Conservation (phyloP, 2,888 invertebrate species). For the Cosmia pyralina region DNA sequence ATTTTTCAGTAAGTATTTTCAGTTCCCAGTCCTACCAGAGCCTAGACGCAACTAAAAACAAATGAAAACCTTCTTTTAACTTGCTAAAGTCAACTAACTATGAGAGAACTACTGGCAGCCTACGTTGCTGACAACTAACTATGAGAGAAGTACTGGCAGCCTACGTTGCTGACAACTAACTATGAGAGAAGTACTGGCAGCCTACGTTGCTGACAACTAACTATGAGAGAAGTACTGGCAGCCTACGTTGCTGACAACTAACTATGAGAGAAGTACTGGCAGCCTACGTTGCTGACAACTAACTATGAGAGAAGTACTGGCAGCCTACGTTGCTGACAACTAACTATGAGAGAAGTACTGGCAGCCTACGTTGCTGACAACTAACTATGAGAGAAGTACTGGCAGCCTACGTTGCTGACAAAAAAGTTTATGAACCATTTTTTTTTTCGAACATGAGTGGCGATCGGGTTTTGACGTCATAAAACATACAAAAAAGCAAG, state of each 20-base stretch:
- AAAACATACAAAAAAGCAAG: conserved; percentile 63
- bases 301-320: neutral
- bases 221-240: no score
- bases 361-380: no score
- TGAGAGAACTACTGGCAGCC: neutral
- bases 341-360: neutral
- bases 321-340: no score
- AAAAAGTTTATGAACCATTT: neutral
- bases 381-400: no score
- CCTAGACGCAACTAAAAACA: no score
- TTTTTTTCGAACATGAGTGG: conserved; percentile 10
- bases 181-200: no score
- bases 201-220: neutral
- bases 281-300: no score
- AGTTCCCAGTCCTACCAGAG: no score
- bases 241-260: neutral
- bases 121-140: neutral
- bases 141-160: no score
- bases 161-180: neutral
- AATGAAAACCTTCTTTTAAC: no score
- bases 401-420: neutral
- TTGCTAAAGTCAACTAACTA: neutral
- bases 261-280: neutral
- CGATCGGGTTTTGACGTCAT: conserved; percentile 61
- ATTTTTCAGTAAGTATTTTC: no score